A percentile compares a stretch with the other conserved stretches of the same genome.
Conservation (phyloP, 2,113 vertebrate species). For the Syngnathoides biaculeatus region DNA sequence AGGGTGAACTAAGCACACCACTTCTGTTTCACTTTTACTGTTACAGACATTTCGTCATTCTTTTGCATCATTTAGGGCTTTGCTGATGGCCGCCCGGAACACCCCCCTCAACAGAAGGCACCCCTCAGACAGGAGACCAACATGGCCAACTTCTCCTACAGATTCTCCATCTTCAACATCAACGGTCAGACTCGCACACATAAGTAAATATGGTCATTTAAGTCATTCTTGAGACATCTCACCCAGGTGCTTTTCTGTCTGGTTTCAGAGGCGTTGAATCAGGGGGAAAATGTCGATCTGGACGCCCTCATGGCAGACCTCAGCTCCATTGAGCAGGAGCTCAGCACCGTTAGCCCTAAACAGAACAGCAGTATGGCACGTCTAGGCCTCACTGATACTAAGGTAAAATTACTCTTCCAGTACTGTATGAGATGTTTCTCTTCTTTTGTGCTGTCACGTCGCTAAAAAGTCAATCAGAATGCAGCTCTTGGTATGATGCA, state of each 20-base stretch:
- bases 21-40: background rate
- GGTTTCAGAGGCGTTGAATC: slow-evolving; percentile 90
- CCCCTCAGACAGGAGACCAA: slow-evolving; percentile 93
- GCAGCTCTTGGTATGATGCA: too few relatives aligned
- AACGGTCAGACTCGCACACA: slow-evolving; percentile 78
- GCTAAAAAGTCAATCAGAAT: too few relatives aligned
- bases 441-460: background rate
- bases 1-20: background rate
- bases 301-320: slow-evolving; percentile 97
- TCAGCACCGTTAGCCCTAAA: slow-evolving; percentile 82
- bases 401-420: slow-evolving; percentile 32
- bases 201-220: background rate
- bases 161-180: slow-evolving; percentile 98
- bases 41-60: background rate
- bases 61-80: slow-evolving; percentile 75
- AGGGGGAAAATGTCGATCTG: slow-evolving; percentile 92
- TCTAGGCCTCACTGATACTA: slow-evolving; percentile 70
- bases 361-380: slow-evolving; percentile 71
- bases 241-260: background rate
- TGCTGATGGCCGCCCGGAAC: slow-evolving; percentile 84
- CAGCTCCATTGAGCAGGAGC: slow-evolving; percentile 96
- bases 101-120: slow-evolving; percentile 78
- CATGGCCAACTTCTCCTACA: slow-evolving; percentile 97
- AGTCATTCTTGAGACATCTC: background rate
- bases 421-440: background rate